Percentiles rank a stretch among this genome's conserved stretches.
Evolutionary conservation across 2,888 invertebrate species (phyloP).

Genomic region (Podotricha telesiphe): DNA sequence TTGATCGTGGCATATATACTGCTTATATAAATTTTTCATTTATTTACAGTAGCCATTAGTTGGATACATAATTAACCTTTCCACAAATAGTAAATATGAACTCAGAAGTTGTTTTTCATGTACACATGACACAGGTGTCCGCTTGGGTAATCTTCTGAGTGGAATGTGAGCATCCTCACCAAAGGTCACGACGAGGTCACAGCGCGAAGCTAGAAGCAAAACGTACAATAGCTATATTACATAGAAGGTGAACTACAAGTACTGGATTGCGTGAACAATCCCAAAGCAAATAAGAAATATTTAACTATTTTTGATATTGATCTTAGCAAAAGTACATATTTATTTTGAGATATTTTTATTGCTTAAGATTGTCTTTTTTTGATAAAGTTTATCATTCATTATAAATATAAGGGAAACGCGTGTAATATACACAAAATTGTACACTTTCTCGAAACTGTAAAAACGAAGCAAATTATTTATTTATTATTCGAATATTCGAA

Average conservation of each 20-base stretch:
- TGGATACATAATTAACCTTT: slow-evolving; percentile 20
- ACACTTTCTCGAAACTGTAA: too few relatives aligned
- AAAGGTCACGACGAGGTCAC: slow-evolving; percentile 74
- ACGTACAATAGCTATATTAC: slow-evolving; percentile 59
- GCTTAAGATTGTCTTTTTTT: too few relatives aligned
- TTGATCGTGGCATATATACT: slow-evolving; percentile 3
- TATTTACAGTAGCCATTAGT: neutral
- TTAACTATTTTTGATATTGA: neutral
- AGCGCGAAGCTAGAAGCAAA: slow-evolving; percentile 46
- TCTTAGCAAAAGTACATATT: neutral
- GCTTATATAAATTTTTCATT: slow-evolving; percentile 10
- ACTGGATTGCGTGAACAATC: slow-evolving; percentile 35
- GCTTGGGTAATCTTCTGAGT: slow-evolving; percentile 64
- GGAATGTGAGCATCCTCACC: slow-evolving; percentile 77
- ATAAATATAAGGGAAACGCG: too few relatives aligned
- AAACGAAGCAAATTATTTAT: too few relatives aligned
- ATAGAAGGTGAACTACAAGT: slow-evolving; percentile 61
- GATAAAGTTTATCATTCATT: too few relatives aligned
- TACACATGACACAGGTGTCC: slow-evolving; percentile 30
- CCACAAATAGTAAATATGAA: slow-evolving; percentile 21
- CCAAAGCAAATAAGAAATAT: slow-evolving; percentile 29
- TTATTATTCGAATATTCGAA: too few relatives aligned
- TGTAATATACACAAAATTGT: too few relatives aligned
- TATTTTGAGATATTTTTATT: too few relatives aligned
- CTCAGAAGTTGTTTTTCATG: neutral